These are phyloP conservation scores for Keiferia lycopersicella DNA, from an alignment of 2,888 invertebrate species.

Conservation along the genomic window DNA sequence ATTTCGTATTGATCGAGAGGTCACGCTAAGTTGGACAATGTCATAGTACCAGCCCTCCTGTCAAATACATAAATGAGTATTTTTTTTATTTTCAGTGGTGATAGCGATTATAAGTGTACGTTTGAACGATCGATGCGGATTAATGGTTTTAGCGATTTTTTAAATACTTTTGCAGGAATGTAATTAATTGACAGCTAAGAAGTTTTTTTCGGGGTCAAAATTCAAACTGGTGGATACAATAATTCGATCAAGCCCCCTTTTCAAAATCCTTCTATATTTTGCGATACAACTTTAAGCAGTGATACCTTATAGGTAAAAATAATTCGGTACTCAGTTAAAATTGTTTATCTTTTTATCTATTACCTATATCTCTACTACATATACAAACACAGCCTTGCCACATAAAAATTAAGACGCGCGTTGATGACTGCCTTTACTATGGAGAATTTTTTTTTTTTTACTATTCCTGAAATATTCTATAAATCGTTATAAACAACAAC, in stretches of 20 bases:
- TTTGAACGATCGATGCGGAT: conserved; percentile 50
- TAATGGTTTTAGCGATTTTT: conserved; percentile 35
- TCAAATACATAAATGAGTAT: conserved; percentile 69
- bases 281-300: too few relatives aligned
- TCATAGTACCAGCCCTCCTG: conserved; percentile 51
- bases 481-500: too few relatives aligned
- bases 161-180: neutral
- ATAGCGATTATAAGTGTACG: conserved; percentile 41
- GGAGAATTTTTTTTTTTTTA: too few relatives aligned
- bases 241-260: neutral
- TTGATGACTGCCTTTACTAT: too few relatives aligned
- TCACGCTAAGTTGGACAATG: conserved; percentile 45
- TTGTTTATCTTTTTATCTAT: too few relatives aligned
- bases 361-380: too few relatives aligned
- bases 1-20: conserved; percentile 33
- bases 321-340: too few relatives aligned
- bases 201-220: neutral
- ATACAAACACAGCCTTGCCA: too few relatives aligned
- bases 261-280: too few relatives aligned
- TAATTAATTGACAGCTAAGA: conserved; percentile 13
- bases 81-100: conserved; percentile 53
- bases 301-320: too few relatives aligned
- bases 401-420: too few relatives aligned
- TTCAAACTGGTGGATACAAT: neutral
- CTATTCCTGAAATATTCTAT: too few relatives aligned